A percentile compares a stretch with the other conserved stretches of the same genome.
Evolutionary conservation across 2,797 vertebrate species (phyloP).

Genomic region (Danio tinwini): DNA sequence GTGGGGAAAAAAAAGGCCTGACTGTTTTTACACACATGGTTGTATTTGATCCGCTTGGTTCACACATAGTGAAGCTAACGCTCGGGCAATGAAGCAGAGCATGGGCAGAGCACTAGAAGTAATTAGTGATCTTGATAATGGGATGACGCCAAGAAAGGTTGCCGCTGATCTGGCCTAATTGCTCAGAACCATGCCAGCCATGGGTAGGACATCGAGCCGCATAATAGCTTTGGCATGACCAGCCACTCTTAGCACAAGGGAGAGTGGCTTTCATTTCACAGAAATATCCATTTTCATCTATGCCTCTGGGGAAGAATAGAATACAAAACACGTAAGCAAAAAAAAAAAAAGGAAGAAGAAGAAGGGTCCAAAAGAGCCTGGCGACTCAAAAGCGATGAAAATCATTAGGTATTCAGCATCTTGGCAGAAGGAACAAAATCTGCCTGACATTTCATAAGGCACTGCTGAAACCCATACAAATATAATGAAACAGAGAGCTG

Average conservation of each 20-base stretch:
- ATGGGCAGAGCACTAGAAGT: constrained; percentile 70
- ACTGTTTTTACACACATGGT: neutral
- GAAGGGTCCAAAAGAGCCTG: constrained; percentile 40
- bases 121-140: constrained; percentile 85
- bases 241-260: constrained; percentile 51
- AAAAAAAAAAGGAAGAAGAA: constrained; percentile 36
- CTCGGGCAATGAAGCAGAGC: constrained; percentile 61
- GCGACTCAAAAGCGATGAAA: constrained; percentile 53
- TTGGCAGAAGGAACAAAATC: constrained; percentile 50
- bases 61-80: constrained; percentile 58
- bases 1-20: neutral
- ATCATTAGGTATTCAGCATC: constrained; percentile 60
- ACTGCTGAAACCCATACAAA: constrained; percentile 44
- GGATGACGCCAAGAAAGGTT: constrained; percentile 78
- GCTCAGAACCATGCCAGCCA: constrained; percentile 76
- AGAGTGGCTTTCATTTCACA: constrained; percentile 53
- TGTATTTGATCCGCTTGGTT: constrained; percentile 64
- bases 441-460: constrained; percentile 58
- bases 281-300: constrained; percentile 58
- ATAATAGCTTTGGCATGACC: constrained; percentile 75
- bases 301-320: constrained; percentile 57
- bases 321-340: constrained; percentile 55
- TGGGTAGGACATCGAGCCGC: constrained; percentile 71
- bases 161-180: constrained; percentile 82
- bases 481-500: constrained; percentile 42